These are phyloP conservation scores for Microcebus ravelobensis DNA, from an alignment of 2,113 vertebrate species.

Conservation along the genomic window DNA sequence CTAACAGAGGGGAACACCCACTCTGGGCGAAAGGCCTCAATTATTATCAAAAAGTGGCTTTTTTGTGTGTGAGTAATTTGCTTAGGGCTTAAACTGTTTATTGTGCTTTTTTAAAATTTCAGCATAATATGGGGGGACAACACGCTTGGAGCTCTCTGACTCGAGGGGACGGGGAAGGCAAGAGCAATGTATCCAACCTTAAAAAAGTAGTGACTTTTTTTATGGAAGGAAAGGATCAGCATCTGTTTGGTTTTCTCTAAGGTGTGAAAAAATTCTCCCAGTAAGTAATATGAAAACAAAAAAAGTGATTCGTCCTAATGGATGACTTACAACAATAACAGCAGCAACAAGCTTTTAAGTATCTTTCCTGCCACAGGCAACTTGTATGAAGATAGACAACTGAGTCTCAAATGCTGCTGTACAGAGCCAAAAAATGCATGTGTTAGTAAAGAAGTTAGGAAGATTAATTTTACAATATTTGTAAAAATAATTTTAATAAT, in stretches of 20 bases:
- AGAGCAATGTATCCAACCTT: too few relatives aligned
- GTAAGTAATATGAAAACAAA: neutral
- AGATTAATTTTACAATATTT: neutral
- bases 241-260: neutral
- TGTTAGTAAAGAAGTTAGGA: neutral
- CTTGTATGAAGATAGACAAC: neutral
- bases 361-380: neutral
- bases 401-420: neutral
- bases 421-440: neutral
- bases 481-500: neutral
- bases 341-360: neutral
- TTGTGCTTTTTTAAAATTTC: too few relatives aligned
- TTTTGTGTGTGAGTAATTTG: neutral
- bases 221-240: neutral
- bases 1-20: fast-evolving
- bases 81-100: too few relatives aligned
- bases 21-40: neutral
- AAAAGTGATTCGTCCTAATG: neutral
- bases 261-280: neutral
- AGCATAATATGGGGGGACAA: too few relatives aligned
- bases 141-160: too few relatives aligned
- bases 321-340: neutral
- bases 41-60: too few relatives aligned
- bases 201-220: neutral
- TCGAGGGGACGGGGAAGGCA: too few relatives aligned